A percentile compares a stretch with the other conserved stretches of the same genome.
Evolutionary conservation across 2,113 vertebrate species (phyloP).

Genomic region (Columba livia): DNA sequence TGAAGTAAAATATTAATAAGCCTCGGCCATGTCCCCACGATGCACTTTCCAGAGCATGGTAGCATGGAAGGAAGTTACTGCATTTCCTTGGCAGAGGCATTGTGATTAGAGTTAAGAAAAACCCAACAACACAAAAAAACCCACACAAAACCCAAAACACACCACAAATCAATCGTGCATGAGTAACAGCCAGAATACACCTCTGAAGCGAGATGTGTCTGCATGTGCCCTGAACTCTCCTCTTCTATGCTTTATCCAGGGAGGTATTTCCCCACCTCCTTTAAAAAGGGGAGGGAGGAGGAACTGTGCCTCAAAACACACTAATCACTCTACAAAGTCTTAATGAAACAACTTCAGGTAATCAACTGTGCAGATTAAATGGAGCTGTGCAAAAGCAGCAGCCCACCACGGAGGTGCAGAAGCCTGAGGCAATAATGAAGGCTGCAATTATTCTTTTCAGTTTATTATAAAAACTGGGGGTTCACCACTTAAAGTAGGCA

Average conservation of each 20-base stretch:
- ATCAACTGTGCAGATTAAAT: background rate
- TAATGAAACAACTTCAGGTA: background rate
- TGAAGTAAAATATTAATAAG: background rate
- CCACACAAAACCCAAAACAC: background rate
- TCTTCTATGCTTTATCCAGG: background rate
- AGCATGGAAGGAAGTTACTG: background rate
- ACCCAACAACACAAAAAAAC: background rate
- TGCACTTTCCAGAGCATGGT: background rate
- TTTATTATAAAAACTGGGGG: background rate
- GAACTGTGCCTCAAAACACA: background rate
- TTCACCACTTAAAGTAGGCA: background rate
- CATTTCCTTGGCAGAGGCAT: background rate
- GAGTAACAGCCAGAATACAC: background rate
- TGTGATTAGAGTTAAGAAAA: background rate
- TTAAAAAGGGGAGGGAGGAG: background rate
- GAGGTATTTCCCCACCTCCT: background rate
- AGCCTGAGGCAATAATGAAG: background rate
- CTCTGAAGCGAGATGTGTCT: background rate
- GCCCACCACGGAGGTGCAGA: background rate
- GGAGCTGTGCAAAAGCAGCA: background rate
- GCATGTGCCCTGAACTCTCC: background rate
- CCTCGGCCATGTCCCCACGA: accelerated
- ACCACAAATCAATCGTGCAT: background rate
- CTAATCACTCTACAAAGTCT: background rate
- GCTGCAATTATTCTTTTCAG: background rate